A percentile compares a stretch with the other conserved stretches of the same genome.
phyloP scores from a whole-genome alignment of 2,113 vertebrate species.

The Tenebrosternarchus preto region DNA sequence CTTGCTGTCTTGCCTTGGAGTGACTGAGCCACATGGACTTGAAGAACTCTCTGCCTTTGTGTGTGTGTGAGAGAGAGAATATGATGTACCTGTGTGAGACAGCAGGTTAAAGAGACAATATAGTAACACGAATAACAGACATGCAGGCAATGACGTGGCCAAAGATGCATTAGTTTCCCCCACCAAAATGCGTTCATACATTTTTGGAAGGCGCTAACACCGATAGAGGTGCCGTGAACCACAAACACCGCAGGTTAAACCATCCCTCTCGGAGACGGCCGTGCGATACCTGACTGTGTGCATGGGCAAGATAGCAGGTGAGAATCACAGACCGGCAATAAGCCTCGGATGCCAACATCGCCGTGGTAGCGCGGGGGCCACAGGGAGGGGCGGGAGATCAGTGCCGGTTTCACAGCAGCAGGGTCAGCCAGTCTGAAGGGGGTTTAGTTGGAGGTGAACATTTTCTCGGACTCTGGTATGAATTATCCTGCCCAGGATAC shows the following conservation, averaged over 20 bases:
- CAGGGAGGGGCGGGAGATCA: neutral
- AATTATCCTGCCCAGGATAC: neutral
- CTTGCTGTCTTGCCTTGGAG: neutral
- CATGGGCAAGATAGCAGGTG: neutral
- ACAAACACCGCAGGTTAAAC: neutral
- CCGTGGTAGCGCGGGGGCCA: neutral
- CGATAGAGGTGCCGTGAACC: neutral
- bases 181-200: too few species aligned
- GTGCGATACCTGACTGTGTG: too few species aligned
- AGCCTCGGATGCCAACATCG: neutral
- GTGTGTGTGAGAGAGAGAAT: too few species aligned
- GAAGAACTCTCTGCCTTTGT: too few species aligned
- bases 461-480: too few species aligned
- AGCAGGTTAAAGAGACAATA: too few species aligned
- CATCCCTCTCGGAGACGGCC: too few species aligned
- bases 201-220: neutral
- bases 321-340: neutral
- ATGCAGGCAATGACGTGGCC: too few species aligned
- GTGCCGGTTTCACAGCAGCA: neutral
- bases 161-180: too few species aligned
- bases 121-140: too few species aligned
- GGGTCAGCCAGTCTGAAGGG: neutral
- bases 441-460: neutral
- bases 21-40: too few species aligned
- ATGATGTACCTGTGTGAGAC: too few species aligned